Conservation (phyloP, 2,797 vertebrate genomes). For the Ibycter americanus region DNA sequence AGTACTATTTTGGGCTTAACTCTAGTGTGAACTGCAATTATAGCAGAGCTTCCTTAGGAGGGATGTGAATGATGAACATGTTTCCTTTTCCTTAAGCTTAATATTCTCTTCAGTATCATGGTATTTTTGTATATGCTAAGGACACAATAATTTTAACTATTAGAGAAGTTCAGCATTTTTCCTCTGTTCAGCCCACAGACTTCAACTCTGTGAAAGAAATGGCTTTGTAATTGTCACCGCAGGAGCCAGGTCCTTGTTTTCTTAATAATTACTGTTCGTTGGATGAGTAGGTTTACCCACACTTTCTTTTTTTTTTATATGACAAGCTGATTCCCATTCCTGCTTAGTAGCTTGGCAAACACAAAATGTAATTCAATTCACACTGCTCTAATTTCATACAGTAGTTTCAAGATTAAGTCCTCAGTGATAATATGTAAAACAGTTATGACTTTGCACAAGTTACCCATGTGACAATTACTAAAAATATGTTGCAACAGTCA, state of each 20-base stretch:
- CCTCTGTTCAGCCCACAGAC: background rate
- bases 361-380: background rate
- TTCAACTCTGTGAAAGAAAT: background rate
- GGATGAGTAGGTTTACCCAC: background rate
- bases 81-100: constrained; percentile 54
- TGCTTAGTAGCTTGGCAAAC: background rate
- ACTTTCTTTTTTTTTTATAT: background rate
- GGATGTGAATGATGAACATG: constrained; percentile 26
- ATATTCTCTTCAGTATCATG: background rate
- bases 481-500: background rate
- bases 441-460: background rate
- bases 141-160: background rate
- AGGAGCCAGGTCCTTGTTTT: background rate
- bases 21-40: background rate
- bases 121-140: constrained; percentile 20
- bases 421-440: background rate
- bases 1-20: constrained; percentile 45
- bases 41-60: constrained; percentile 50
- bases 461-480: background rate
- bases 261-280: constrained; percentile 20
- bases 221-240: background rate
- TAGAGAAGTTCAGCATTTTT: background rate
- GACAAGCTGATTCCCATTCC: background rate
- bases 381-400: background rate
- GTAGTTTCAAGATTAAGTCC: background rate